phyloP scores from a whole-genome alignment of 2,888 invertebrate genomes.

The Hirtodrosophila alboralis region DNA sequence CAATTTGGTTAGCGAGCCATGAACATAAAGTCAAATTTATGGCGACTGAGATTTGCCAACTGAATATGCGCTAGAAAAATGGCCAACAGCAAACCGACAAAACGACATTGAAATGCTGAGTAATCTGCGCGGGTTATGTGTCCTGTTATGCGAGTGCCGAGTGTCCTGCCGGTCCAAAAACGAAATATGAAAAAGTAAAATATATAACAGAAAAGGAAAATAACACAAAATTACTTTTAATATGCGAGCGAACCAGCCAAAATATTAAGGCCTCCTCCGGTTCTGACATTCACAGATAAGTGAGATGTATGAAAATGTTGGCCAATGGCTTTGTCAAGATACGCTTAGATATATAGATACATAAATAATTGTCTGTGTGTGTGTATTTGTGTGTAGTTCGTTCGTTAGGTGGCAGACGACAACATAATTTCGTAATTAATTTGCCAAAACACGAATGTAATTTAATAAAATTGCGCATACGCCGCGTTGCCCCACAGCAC shows the following conservation, averaged over 20 bases:
- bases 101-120: conserved; percentile 68
- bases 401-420: conserved; percentile 69
- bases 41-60: conserved; percentile 67
- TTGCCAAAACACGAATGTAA: conserved; percentile 81
- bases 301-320: conserved; percentile 56
- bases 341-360: conserved; percentile 23
- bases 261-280: conserved; percentile 38
- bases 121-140: conserved; percentile 63
- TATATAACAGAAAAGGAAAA: conserved; percentile 35
- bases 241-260: conserved; percentile 50
- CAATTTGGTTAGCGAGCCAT: conserved; percentile 73
- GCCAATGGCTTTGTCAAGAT: conserved; percentile 20
- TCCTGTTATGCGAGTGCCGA: conserved; percentile 1
- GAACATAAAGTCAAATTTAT: conserved; percentile 80
- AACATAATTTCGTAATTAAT: conserved; percentile 81
- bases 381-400: conserved; percentile 53
- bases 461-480: conserved; percentile 80
- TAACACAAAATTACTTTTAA: conserved; percentile 75
- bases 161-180: conserved; percentile 45
- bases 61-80: conserved; percentile 54
- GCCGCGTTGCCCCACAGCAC: conserved; percentile 48
- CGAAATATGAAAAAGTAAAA: conserved; percentile 61
- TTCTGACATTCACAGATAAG: conserved; percentile 69
- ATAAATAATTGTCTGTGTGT: conserved; percentile 17
- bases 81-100: conserved; percentile 32